Evolutionary conservation across 2,113 vertebrate species (phyloP).

Genomic region (Syngnathus floridae): DNA sequence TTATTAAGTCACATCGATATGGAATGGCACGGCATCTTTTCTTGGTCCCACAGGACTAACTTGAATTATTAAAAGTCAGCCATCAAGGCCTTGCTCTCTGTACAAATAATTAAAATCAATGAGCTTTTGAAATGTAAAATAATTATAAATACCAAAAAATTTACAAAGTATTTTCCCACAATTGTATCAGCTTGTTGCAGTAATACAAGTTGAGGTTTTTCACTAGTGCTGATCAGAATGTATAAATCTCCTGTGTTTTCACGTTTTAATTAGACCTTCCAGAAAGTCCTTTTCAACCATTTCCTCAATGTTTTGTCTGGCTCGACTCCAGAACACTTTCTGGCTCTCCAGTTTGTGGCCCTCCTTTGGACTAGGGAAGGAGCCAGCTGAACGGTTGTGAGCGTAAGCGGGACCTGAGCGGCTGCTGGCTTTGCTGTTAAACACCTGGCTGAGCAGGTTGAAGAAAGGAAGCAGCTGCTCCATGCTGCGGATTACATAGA

Average conservation of each 20-base stretch:
- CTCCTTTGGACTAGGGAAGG: slow-evolving; percentile 79
- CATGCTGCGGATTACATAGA: slow-evolving; percentile 88
- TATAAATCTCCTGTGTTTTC: slow-evolving; percentile 47
- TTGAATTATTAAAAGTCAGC: slow-evolving; percentile 80
- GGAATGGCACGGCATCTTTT: slow-evolving; percentile 71
- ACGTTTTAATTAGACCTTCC: slow-evolving; percentile 92
- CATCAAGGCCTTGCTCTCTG: slow-evolving; percentile 80
- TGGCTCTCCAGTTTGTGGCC: slow-evolving; percentile 87
- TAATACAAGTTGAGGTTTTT: slow-evolving; percentile 64
- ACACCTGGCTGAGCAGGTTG: slow-evolving; percentile 91
- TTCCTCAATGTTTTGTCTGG: slow-evolving; percentile 94
- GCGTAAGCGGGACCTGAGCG: slow-evolving; percentile 77
- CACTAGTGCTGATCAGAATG: slow-evolving; percentile 58
- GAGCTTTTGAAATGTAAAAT: slow-evolving; percentile 72
- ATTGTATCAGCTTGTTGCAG: slow-evolving; percentile 34
- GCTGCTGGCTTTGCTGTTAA: slow-evolving; percentile 92
- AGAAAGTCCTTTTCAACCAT: slow-evolving; percentile 98
- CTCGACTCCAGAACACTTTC: slow-evolving; percentile 89
- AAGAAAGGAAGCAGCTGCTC: slow-evolving; percentile 98
- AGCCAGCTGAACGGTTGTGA: slow-evolving; percentile 71
- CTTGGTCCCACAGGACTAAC: slow-evolving; percentile 73
- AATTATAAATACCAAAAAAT: slow-evolving; percentile 79
- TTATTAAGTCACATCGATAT: slow-evolving; percentile 71
- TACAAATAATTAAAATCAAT: slow-evolving; percentile 96
- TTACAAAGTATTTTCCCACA: slow-evolving; percentile 63